Evolutionary conservation across 2,113 vertebrate genomes (phyloP).

Genomic region (Tinamus guttatus): DNA sequence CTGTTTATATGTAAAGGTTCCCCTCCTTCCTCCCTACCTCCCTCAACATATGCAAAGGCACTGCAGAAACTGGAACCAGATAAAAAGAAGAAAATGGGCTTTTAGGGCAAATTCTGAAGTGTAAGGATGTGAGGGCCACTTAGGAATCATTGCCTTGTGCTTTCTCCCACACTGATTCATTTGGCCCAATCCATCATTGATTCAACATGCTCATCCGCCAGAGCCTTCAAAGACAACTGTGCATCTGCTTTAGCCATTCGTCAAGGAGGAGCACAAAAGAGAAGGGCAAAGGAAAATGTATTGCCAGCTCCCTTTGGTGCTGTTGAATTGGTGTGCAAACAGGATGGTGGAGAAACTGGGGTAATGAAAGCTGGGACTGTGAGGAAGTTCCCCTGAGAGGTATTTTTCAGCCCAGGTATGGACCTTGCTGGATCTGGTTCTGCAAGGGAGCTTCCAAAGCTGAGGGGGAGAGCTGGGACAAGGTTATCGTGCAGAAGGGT

Average conservation of each 20-base stretch:
- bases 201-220: constrained; percentile 90
- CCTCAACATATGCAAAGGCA: constrained; percentile 80
- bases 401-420: constrained; percentile 50
- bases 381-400: constrained; percentile 30
- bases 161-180: constrained; percentile 80
- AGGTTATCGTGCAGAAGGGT: neutral
- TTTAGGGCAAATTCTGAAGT: constrained; percentile 76
- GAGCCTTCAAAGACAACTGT: constrained; percentile 92
- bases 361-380: constrained; percentile 86
- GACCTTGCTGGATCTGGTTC: constrained; percentile 25
- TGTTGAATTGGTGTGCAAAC: constrained; percentile 86
- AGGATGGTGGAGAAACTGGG: constrained; percentile 80
- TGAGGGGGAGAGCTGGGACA: neutral
- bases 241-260: constrained; percentile 94
- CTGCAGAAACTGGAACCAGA: constrained; percentile 82
- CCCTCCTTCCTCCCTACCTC: constrained; percentile 66
- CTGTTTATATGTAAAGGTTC: constrained; percentile 80
- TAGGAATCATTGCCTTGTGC: constrained; percentile 52
- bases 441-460: constrained; percentile 37
- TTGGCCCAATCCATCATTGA: constrained; percentile 83
- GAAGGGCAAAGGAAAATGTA: constrained; percentile 85
- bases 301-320: constrained; percentile 76
- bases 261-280: constrained; percentile 87
- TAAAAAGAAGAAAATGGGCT: constrained; percentile 77
- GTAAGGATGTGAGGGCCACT: constrained; percentile 75